Base-by-base conservation (phyloP, 2,113 vertebrate species). In the Procapra przewalskii region DNA sequence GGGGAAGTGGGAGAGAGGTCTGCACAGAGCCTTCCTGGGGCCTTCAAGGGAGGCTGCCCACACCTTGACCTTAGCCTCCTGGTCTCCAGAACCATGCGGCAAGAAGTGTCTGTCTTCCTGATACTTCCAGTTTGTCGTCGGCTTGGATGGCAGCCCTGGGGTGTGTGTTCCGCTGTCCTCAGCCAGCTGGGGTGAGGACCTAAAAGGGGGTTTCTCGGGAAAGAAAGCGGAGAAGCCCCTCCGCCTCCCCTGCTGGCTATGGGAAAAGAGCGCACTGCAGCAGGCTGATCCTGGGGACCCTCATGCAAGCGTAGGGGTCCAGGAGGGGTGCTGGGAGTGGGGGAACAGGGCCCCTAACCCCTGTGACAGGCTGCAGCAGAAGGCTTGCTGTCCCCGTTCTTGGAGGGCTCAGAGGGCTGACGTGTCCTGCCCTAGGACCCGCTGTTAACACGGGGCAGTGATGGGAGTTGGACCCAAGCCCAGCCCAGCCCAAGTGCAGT, bases 321-420 rank as follows among this genome's bases (percentile, higher is more conserved):
- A 13, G 43, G 52, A 83, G 16, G 23, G 11, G 19, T 0, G 2
- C 40, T 50, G 3, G 7, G 21, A 21, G 15, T 54, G 1, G 4
- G 55, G 5, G 23, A 1, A n/a, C 43, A 3, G 0, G 4, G 19
- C 14, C 25, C 67, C 59, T 40, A 6, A 25, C 4, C 29, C 54
- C 45, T 95, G n/a, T 80, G 55, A 60, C 31, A 36, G 15, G 16
- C 48, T 77, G 3, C 12, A 64, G 36, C 9, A 87, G 7, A 31
- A 62, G 79, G 4, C 36, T 43, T 17, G 21, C 21, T 8, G 50
- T 13, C 15, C 3, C 52, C 2, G 0, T n/a, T 48, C 83, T 71
- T 25, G 9, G 25, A 36, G 27, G n/a, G 0, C 8, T 33, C 55
- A 2, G n/a, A 48, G 10, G 52, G 55, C 7, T 55, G 3, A 92